A percentile compares a stretch with the other conserved stretches of the same genome.
Conservation (phyloP, 1,140 invertebrate genomes). For the Uloborus diversus region DNA sequence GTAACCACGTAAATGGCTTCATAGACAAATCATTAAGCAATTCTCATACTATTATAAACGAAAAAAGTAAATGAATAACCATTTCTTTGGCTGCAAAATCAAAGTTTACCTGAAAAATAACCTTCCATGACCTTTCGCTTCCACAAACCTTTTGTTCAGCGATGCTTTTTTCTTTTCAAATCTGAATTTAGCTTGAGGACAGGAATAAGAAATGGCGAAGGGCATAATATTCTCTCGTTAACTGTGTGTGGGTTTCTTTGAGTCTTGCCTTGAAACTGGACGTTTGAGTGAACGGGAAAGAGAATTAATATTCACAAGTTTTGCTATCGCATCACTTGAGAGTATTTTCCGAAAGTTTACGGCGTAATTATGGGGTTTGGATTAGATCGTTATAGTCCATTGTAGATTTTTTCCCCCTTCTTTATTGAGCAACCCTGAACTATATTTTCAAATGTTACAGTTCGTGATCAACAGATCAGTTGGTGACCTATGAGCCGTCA, state of each 20-base stretch:
- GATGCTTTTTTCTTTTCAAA: too few species aligned
- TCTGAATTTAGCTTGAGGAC: too few species aligned
- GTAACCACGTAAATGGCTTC: too few species aligned
- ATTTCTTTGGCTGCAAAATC: too few species aligned
- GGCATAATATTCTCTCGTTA: conserved; percentile 18
- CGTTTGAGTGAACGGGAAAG: neutral
- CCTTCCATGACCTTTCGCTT: too few species aligned
- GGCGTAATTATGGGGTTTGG: conserved; percentile 25
- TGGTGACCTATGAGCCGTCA: neutral
- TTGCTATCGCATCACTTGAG: conserved; percentile 23
- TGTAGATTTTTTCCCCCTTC: neutral
- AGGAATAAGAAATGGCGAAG: too few species aligned
- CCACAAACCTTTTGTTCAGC: too few species aligned
- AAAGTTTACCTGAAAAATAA: too few species aligned
- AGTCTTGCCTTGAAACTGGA: neutral
- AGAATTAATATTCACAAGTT: conserved; percentile 40
- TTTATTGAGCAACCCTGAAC: conserved; percentile 30
- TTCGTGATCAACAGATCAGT: conserved; percentile 13
- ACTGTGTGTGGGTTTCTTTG: conserved; percentile 8
- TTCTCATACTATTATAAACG: too few species aligned
- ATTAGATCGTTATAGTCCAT: conserved; percentile 10
- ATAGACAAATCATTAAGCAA: too few species aligned
- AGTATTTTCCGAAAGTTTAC: conserved; percentile 6
- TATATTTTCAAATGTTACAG: conserved; percentile 14
- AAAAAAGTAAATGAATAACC: too few species aligned